Base-by-base conservation (phyloP, 2,888 invertebrate species). In the Erannis defoliaria region DNA sequence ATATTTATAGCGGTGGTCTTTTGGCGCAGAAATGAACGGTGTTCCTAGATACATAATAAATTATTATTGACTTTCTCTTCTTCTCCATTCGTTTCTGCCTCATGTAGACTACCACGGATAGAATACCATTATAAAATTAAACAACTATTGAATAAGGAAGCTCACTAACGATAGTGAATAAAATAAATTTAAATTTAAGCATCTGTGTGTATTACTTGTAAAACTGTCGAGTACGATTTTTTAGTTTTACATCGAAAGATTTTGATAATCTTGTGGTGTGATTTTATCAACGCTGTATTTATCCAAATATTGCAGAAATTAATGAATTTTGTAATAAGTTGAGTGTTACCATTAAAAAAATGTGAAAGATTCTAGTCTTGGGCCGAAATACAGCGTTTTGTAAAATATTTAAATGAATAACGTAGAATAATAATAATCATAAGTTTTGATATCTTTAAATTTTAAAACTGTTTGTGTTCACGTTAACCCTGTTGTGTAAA, bases 141-240 rank as follows among this genome's bases (percentile, higher is more conserved):
- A 77, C n/a, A n/a, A n/a, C n/a, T 66, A 72, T 40, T n/a, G 72
- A 60, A 60, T 90, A 90, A 88, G 89, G 80, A 87, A 80, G 90
- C 90, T 92, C 91, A 91, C 84, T 89, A 83, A 85, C 64, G 72
- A 76, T 82, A 82, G 75, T 74, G 72, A 74, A 76, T 76, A 78
- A 72, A 54, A 71, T 81, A 79, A 75, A 70, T 73, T 71, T 76
- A 80, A 77, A 69, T 74, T 76, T 80, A 81, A 71, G 74, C 76
- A 76, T 85, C 78, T 88, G 75, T 80, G 81, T 84, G 84, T 89
- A 84, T 89, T 85, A 76, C 82, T 75, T 85, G 73, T 76, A 80
- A 76, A 78, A 74, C 78, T 76, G 78, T 80, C 61, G 67, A 74
- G 46, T 80, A 75, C 75, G 65, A 46, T 67, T 75, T 73, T 68